These are phyloP conservation scores for Columbina picui DNA, from an alignment of 2,113 vertebrate species.

Conservation along the genomic window DNA sequence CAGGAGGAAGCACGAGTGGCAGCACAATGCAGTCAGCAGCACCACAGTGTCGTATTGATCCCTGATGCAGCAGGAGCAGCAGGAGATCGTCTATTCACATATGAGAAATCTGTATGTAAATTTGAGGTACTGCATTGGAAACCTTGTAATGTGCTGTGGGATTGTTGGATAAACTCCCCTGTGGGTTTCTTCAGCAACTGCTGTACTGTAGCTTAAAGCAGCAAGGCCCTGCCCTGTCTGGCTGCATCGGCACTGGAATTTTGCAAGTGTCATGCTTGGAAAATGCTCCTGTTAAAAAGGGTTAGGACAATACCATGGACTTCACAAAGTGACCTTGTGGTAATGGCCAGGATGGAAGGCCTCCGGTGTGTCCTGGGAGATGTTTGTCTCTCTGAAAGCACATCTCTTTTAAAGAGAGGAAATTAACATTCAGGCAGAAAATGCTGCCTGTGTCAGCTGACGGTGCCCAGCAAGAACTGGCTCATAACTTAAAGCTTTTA, in stretches of 20 bases:
- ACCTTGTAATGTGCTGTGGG: not conserved
- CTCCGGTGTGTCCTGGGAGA: slow-evolving; percentile 22
- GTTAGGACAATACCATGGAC: not conserved
- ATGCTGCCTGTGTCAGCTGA: slow-evolving; percentile 9
- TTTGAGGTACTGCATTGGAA: not conserved
- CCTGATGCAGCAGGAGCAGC: not conserved
- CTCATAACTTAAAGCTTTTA: slow-evolving; percentile 17
- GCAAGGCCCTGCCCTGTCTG: not conserved
- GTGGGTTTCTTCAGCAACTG: not conserved
- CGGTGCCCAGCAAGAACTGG: not conserved
- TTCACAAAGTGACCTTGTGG: not conserved
- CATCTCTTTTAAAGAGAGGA: not conserved
- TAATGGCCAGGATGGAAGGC: slow-evolving; percentile 19
- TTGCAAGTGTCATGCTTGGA: not conserved
- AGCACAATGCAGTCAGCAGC: not conserved
- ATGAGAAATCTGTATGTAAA: not conserved
- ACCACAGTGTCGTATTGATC: not conserved
- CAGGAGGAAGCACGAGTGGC: not conserved
- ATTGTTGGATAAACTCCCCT: not conserved
- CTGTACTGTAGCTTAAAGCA: not conserved
- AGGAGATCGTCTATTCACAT: not conserved
- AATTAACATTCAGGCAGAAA: slow-evolving; percentile 43
- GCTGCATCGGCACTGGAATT: not conserved
- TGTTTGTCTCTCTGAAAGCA: slow-evolving; percentile 13
- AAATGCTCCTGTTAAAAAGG: not conserved